These are phyloP conservation scores for Andinoacara biseriatus DNA, from an alignment of 2,113 vertebrate species.

Conservation along the genomic window DNA sequence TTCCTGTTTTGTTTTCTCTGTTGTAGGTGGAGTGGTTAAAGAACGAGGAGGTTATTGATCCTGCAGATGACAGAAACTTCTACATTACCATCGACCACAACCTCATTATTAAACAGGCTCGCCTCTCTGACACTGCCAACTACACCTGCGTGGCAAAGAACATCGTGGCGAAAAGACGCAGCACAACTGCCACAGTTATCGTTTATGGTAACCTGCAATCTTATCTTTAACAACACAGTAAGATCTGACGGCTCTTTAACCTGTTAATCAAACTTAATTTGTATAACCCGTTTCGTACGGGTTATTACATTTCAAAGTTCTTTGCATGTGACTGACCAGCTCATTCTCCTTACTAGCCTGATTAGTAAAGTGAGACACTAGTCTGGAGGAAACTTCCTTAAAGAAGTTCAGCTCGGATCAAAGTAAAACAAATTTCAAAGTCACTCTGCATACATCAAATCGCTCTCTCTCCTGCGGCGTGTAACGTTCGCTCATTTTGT, in stretches of 20 bases:
- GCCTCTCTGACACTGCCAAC: slow-evolving; percentile 96
- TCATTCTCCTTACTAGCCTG: background rate
- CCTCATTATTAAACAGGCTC: slow-evolving; percentile 98
- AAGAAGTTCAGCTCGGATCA: slow-evolving; percentile 23
- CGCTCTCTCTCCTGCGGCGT: slow-evolving; percentile 4
- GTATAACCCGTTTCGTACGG: background rate
- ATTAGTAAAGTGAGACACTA: background rate
- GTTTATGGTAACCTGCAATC: slow-evolving; percentile 88
- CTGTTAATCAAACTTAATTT: background rate
- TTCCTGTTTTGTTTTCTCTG: background rate
- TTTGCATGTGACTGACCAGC: background rate
- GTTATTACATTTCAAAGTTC: background rate
- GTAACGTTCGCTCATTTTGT: slow-evolving; percentile 47
- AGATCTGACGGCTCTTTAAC: background rate
- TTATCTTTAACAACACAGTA: background rate
- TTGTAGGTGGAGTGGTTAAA: slow-evolving; percentile 96
- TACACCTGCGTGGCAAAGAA: slow-evolving; percentile 99
- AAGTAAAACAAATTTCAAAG: slow-evolving; percentile 54
- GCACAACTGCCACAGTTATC: slow-evolving; percentile 95
- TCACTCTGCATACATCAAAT: slow-evolving; percentile 40
- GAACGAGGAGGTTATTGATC: slow-evolving; percentile 97
- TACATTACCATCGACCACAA: slow-evolving; percentile 99
- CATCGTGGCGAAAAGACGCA: slow-evolving; percentile 94
- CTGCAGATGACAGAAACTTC: slow-evolving; percentile 95
- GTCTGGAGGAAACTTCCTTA: background rate